Conservation (phyloP, 2,888 invertebrate species). For the Strigamia crassipes region DNA sequence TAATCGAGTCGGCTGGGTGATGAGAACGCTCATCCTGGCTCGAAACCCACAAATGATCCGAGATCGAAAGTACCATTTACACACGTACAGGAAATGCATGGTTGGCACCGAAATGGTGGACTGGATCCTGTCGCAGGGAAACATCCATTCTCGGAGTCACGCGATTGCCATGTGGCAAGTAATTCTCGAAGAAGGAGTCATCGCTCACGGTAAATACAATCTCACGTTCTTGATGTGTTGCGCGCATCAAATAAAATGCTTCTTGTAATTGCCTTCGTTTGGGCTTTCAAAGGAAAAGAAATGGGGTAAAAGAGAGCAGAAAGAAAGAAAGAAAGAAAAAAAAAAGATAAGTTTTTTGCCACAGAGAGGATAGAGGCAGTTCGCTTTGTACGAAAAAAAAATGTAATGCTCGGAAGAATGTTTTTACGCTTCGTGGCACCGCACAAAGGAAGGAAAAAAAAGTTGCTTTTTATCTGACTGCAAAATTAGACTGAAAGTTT, state of each 20-base stretch:
- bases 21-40: constrained; percentile 69
- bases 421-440: background rate
- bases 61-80: constrained; percentile 66
- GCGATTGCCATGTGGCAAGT: constrained; percentile 84
- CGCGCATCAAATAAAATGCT: background rate
- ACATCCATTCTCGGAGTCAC: constrained; percentile 69
- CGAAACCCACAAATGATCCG: constrained; percentile 68
- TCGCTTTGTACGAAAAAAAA: background rate
- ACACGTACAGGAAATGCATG: constrained; percentile 70
- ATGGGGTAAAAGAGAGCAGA: too few relatives aligned
- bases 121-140: constrained; percentile 72
- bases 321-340: too few relatives aligned
- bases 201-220: constrained; percentile 69
- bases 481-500: background rate
- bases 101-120: constrained; percentile 80
- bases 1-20: constrained; percentile 71
- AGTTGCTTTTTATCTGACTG: background rate
- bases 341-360: too few relatives aligned
- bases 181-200: constrained; percentile 76
- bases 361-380: too few relatives aligned
- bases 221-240: background rate
- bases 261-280: too few relatives aligned
- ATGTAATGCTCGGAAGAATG: background rate
- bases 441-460: background rate
- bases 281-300: too few relatives aligned